phyloP scores from a whole-genome alignment of 1,140 invertebrate species.

The Trichonephila inaurata region DNA sequence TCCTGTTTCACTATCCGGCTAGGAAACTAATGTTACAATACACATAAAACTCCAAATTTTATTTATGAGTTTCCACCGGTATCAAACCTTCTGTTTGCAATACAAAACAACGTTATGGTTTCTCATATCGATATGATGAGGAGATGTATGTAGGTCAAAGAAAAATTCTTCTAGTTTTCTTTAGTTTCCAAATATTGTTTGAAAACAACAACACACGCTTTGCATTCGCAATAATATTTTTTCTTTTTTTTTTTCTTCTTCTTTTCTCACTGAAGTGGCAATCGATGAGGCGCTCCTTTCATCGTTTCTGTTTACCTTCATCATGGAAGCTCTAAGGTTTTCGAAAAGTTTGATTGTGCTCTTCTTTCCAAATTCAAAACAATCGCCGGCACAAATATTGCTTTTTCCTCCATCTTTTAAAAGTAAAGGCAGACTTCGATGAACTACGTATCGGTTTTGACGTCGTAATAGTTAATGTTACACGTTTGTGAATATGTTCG shows the following conservation, averaged over 20 bases:
- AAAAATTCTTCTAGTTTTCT: background rate
- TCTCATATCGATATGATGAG: background rate
- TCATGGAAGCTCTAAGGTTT: background rate
- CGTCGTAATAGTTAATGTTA: background rate
- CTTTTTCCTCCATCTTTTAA: conserved; percentile 4
- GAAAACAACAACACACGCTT: background rate
- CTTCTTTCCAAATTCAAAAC: background rate
- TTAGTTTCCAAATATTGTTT: background rate
- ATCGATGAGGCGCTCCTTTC: conserved; percentile 24
- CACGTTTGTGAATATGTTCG: background rate
- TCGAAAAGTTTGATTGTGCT: conserved; percentile 19
- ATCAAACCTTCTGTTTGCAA: conserved; percentile 13
- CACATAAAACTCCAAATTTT: background rate
- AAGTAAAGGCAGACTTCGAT: background rate
- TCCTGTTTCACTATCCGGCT: background rate
- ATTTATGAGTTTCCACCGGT: background rate
- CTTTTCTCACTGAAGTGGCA: background rate
- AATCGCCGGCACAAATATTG: conserved; percentile 32
- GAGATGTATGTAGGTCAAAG: background rate
- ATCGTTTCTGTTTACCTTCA: conserved; percentile 32
- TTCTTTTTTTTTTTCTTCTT: background rate
- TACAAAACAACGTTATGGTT: background rate
- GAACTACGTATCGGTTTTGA: background rate
- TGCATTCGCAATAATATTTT: conserved; percentile 1
- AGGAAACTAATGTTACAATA: background rate